A percentile compares a stretch with the other conserved stretches of the same genome.
These are phyloP conservation scores for Rhinoraja longicauda DNA, from an alignment of 2,797 vertebrate species.

Conservation along the genomic window DNA sequence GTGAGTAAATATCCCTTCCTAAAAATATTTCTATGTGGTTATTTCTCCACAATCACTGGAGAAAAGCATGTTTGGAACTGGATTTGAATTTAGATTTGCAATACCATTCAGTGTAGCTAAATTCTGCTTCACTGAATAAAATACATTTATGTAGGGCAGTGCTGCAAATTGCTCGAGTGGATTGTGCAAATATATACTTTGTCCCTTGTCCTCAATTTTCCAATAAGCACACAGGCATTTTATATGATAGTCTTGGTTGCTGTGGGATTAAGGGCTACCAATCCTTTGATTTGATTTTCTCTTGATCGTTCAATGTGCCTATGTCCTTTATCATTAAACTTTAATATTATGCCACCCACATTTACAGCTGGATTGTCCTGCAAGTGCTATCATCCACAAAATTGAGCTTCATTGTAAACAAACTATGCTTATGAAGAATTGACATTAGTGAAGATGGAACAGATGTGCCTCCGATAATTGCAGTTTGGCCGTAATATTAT, in stretches of 20 bases:
- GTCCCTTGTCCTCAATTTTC: slow-evolving; percentile 10
- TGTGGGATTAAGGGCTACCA: background rate
- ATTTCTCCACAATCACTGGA: background rate
- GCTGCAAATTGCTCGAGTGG: slow-evolving; percentile 12
- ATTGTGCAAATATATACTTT: slow-evolving; percentile 24
- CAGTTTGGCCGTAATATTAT: background rate
- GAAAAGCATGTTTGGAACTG: background rate
- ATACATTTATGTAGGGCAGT: background rate
- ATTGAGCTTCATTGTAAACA: background rate
- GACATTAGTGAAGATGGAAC: background rate
- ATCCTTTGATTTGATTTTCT: slow-evolving; percentile 9
- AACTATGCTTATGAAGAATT: background rate
- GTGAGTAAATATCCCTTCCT: background rate
- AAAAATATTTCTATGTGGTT: background rate
- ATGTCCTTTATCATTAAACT: background rate
- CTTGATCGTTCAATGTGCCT: background rate
- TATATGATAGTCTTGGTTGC: background rate
- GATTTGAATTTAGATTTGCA: slow-evolving; percentile 13
- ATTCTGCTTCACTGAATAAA: background rate
- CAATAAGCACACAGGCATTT: slow-evolving; percentile 25
- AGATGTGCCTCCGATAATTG: background rate
- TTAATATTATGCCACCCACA: background rate
- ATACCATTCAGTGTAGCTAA: background rate
- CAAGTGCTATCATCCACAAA: background rate
- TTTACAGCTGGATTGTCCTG: background rate